Base-by-base conservation (phyloP, 2,797 vertebrate genomes). In the Malurus splendens region DNA sequence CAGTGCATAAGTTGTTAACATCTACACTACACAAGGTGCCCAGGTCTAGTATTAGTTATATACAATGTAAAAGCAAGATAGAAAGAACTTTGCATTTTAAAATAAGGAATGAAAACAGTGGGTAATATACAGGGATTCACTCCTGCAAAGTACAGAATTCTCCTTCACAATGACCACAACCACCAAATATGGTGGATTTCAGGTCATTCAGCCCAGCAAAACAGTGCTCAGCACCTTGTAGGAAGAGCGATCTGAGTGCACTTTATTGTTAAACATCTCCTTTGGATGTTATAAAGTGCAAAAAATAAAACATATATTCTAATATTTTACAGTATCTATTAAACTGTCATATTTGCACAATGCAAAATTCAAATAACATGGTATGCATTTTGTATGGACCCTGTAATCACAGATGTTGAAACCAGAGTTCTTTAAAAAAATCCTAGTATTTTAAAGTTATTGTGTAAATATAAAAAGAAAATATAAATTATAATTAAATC, bases 401-500 rank as follows among this genome's bases (percentile, higher is more conserved):
- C 95, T 91, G 66, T 23, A 80, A 32, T 51, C 74, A 91, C 70
- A 90, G 74, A 65, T 50, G 23, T 3, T 74, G 80, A 94, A 86
- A 91, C 39, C 41, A 42, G 89, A 90, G 82, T 33, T 90, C 41
- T 87, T 90, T 82, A 75, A 94, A 92, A 95, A 94, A 92, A 82
- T 74, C 79, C 78, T 77, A 80, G 74, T 75, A 94, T 84, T 95
- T 95, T 94, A 91, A 94, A 92, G 80, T 90, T 78, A 70, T 52
- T 70, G 75, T 78, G 90, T 90, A 92, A 94, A 87, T 95, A 95
- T 62, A 94, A 95, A 96, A 96, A 92, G 92, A 95, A 97, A 96
- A 96, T 87, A 96, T 96, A 97, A 96, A 91, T 95, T 97, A 96
- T 93, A 96, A 88, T 92, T 91, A 76, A 93, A 83, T 93, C 86